These are phyloP conservation scores for Spilosoma lubricipeda DNA, from an alignment of 2,888 invertebrate genomes.

Conservation along the genomic window DNA sequence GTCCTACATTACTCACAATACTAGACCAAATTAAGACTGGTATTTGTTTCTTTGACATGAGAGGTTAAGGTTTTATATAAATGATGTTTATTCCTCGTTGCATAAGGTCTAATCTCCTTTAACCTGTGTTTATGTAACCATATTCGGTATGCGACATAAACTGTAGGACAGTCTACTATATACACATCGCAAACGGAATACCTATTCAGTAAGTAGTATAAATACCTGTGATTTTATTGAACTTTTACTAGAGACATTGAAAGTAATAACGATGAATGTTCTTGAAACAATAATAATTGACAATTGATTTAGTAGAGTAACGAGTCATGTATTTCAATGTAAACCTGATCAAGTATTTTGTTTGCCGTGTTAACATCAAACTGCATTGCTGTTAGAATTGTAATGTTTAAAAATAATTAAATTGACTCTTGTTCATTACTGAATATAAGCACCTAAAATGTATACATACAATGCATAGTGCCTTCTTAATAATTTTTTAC, in stretches of 20 bases:
- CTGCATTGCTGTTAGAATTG: neutral
- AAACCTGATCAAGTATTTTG: neutral
- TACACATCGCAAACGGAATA: too few species aligned
- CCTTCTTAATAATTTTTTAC: neutral
- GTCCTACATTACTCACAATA: neutral
- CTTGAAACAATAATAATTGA: too few species aligned
- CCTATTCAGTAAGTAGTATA: neutral
- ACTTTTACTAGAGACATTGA: neutral
- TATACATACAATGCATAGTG: neutral
- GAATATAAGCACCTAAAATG: too few species aligned
- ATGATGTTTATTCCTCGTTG: neutral
- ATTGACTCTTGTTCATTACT: neutral
- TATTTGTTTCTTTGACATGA: neutral
- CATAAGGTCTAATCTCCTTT: neutral
- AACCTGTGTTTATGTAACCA: neutral
- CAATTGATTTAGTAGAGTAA: too few species aligned
- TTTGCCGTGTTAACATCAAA: neutral
- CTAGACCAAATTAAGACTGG: conserved; percentile 3
- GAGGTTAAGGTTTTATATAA: neutral
- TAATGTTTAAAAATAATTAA: neutral
- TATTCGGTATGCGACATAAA: neutral
- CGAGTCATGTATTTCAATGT: too few species aligned
- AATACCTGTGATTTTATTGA: neutral
- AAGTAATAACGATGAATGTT: neutral
- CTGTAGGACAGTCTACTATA: neutral